Evolutionary conservation across 2,113 vertebrate species (phyloP).

Genomic region (Elanus axillaris): DNA sequence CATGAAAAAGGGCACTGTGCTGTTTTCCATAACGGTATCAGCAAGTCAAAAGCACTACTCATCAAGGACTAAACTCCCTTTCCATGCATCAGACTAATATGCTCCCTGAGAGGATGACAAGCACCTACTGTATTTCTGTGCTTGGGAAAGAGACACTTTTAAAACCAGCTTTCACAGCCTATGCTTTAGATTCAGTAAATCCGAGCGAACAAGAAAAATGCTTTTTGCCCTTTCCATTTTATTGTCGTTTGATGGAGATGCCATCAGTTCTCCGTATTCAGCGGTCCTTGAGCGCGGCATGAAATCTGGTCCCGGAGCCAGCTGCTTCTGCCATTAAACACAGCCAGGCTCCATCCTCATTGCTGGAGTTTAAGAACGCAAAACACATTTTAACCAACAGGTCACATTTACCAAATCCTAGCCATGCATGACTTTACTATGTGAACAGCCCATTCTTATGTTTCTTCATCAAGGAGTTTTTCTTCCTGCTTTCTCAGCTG

Average conservation of each 20-base stretch:
- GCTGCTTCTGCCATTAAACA: neutral
- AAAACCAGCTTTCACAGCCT: neutral
- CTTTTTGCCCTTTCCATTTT: neutral
- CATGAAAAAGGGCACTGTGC: neutral
- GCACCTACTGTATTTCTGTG: neutral
- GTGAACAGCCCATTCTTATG: constrained; percentile 37
- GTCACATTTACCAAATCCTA: constrained; percentile 37
- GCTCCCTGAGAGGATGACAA: neutral
- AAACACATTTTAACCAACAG: constrained; percentile 56
- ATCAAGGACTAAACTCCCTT: neutral
- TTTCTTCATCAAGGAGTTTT: constrained; percentile 60
- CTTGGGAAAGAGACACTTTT: neutral
- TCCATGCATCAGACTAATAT: neutral
- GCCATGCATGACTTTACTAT: constrained; percentile 47
- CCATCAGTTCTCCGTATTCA: neutral
- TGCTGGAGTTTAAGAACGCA: neutral
- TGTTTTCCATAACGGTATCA: neutral
- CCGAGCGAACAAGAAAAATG: neutral
- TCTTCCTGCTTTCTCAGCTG: constrained; percentile 55
- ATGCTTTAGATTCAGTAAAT: neutral
- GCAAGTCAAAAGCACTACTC: neutral
- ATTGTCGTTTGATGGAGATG: neutral
- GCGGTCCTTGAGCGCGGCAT: neutral
- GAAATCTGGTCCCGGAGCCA: neutral
- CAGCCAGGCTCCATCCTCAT: neutral